phyloP scores from a whole-genome alignment of 2,113 vertebrate species.

The Stegostoma tigrinum region DNA sequence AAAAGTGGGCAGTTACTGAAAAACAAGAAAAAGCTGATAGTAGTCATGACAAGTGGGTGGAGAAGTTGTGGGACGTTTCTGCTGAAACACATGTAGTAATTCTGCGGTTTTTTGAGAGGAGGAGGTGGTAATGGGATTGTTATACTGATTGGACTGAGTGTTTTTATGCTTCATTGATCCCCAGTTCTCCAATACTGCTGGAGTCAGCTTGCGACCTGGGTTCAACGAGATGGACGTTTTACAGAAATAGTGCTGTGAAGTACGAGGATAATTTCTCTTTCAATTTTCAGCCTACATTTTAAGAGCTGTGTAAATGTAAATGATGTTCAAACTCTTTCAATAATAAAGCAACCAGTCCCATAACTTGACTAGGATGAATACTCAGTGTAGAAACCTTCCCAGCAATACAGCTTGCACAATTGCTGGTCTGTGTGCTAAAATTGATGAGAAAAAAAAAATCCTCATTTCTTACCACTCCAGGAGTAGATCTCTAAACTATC shows the following conservation, averaged over 20 bases:
- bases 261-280: background rate
- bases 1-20: background rate
- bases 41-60: background rate
- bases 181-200: background rate
- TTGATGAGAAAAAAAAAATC: background rate
- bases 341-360: background rate
- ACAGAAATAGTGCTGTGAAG: background rate
- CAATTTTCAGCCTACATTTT: conserved; percentile 12
- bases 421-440: background rate
- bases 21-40: background rate
- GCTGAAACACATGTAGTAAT: background rate
- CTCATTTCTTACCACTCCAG: background rate
- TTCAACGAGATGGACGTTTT: background rate
- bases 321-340: background rate
- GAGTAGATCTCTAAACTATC: background rate
- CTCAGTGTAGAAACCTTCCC: background rate
- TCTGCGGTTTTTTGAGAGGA: background rate
- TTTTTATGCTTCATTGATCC: background rate
- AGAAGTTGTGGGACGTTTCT: background rate
- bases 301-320: background rate
- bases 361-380: background rate
- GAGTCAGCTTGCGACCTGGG: background rate
- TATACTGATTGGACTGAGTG: background rate
- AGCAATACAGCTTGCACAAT: background rate
- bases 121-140: background rate